Percentiles rank a stretch among this genome's conserved stretches.
phyloP scores from a whole-genome alignment of 2,888 invertebrate species.

The Cerastis rubricosa region DNA sequence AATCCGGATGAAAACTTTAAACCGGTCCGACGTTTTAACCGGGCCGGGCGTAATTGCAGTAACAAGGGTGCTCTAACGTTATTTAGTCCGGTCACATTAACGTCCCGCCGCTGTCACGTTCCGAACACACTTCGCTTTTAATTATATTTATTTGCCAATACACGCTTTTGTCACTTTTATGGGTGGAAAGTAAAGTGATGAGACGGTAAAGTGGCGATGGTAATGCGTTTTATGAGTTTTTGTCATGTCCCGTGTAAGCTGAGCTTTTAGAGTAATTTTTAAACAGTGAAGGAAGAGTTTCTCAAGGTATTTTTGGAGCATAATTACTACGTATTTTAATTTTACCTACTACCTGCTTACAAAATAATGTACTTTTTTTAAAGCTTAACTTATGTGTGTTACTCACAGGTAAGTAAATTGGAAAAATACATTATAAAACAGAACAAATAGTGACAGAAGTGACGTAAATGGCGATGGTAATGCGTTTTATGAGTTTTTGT shows the following conservation, averaged over 20 bases:
- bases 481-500: slow-evolving; percentile 20
- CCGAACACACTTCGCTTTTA: slow-evolving; percentile 81
- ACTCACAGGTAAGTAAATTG: too few relatives aligned
- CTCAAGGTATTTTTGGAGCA: too few relatives aligned
- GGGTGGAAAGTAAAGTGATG: slow-evolving; percentile 57
- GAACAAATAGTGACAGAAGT: too few relatives aligned
- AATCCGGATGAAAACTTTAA: slow-evolving; percentile 84
- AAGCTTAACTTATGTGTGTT: too few relatives aligned
- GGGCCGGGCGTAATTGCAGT: slow-evolving; percentile 84
- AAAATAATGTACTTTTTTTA: too few relatives aligned
- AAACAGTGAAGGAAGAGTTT: background rate
- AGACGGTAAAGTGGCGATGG: slow-evolving; percentile 29
- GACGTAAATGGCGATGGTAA: slow-evolving; percentile 21
- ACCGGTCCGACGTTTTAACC: slow-evolving; percentile 81
- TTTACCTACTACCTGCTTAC: too few relatives aligned
- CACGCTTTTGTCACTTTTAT: slow-evolving; percentile 73
- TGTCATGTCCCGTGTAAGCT: background rate
- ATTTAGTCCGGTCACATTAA: slow-evolving; percentile 87
- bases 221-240: slow-evolving; percentile 23
- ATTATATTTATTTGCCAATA: slow-evolving; percentile 85
- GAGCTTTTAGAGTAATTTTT: background rate
- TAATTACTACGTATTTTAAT: too few relatives aligned
- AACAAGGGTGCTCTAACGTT: slow-evolving; percentile 89
- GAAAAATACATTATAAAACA: too few relatives aligned
- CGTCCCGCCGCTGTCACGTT: slow-evolving; percentile 83